These are phyloP conservation scores for Heliocidaris erythrogramma DNA, from an alignment of 35 echinoderm and acorn worm genomes.

Conservation along the genomic window DNA sequence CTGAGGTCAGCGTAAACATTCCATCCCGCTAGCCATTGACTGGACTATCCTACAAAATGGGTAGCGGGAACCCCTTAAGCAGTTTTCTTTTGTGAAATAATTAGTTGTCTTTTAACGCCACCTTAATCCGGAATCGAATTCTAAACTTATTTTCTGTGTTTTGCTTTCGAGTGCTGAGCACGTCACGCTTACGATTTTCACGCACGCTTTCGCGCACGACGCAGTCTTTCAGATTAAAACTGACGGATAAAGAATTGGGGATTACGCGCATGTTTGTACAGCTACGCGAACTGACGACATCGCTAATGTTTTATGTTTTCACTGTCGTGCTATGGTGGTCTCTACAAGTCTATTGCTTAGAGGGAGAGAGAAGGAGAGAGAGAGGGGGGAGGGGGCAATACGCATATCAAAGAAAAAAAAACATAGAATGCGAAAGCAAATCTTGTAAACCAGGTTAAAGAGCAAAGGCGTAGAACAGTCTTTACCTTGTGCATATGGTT, in stretches of 20 bases:
- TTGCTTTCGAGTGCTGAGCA: background rate
- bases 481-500: background rate
- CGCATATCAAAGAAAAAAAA: background rate
- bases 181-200: background rate
- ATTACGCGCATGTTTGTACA: constrained; percentile 1
- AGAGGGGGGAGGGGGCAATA: background rate
- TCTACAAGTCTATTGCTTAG: background rate
- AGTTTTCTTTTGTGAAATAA: constrained; percentile 41
- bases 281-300: background rate
- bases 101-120: constrained; percentile 40
- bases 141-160: constrained; percentile 49
- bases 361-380: background rate
- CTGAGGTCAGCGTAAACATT: background rate
- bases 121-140: constrained; percentile 27
- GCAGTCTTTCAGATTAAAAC: constrained; percentile 10
- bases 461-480: background rate
- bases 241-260: constrained; percentile 4
- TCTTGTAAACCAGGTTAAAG: background rate
- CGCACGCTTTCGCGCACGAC: background rate
- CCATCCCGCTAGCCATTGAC: background rate
- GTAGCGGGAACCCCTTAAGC: background rate
- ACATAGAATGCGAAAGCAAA: background rate
- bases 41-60: background rate
- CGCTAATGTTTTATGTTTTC: background rate
- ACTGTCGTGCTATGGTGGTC: background rate